Base-by-base conservation (phyloP, 2,797 vertebrate genomes). In the Eurystomus glaucurus region DNA sequence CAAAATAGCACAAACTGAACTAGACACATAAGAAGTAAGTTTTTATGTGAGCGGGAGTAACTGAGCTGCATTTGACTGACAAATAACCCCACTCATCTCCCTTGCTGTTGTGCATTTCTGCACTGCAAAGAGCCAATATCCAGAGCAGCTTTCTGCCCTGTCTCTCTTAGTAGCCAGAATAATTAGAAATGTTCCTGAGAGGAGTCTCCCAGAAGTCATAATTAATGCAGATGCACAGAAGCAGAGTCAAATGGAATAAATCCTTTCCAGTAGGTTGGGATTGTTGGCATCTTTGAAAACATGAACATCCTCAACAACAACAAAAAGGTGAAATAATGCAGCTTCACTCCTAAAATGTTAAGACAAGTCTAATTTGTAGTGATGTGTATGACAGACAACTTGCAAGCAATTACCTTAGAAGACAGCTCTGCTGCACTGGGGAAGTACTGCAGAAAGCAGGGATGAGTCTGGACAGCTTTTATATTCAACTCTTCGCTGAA, bases 401-500 rank as follows among this genome's bases (percentile, higher is more conserved):
- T 62, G 65, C 54, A 85, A 31, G 60, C 22, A 92, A 22, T 96
- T 98, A 98, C 99, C 99, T 99, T 98, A 74, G 98, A 98, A 33
- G 97, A 97, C 60, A 98, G 50, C 14, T 97, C 98, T 98, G 98
- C 94, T 97, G 97, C 94, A 96, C 91, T 39, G 6, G 99, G 99
- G 60, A 99, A 85, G 95, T 95, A 95, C 20, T 94, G 89, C 66
- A 97, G 94, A 91, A 99, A 93, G 83, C 86, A 64, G n/a, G 98
- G 98, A 65, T 99, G 93, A 87, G 96, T 98, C 96, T 99, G 99
- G 81, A 96, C 94, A 74, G 98, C 95, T 76, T 98, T 98, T 92
- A 98, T 74, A 93, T 95, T 97, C 88, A 99, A 76, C 77, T 99
- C 98, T 94, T 98, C 98, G 88, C 99, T 99, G 93, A 88, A 96